phyloP scores from a whole-genome alignment of 2,113 vertebrate species.

The Smithornis capensis region DNA sequence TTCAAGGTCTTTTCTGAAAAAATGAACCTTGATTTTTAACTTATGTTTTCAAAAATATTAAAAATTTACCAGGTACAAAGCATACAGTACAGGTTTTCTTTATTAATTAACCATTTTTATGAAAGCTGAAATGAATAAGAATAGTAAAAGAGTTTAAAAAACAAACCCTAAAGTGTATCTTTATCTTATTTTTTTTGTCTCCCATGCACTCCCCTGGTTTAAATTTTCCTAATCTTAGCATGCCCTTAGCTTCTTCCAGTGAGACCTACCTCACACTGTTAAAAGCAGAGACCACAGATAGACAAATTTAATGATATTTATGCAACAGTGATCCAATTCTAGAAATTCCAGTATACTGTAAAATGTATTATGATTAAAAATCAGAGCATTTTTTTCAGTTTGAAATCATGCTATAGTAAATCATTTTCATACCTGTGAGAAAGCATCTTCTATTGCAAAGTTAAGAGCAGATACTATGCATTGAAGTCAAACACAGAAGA shows the following conservation, averaged over 20 bases:
- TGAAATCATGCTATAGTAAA: neutral
- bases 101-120: neutral
- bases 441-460: neutral
- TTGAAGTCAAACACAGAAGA: neutral
- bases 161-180: neutral
- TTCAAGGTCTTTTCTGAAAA: neutral
- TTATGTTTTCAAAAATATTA: neutral
- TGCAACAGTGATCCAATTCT: neutral
- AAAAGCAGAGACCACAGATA: neutral
- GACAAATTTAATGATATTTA: neutral
- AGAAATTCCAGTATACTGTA: neutral
- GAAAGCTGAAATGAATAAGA: neutral
- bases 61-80: neutral
- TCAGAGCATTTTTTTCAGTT: neutral
- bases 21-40: neutral
- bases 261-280: neutral
- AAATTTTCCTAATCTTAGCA: neutral
- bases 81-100: neutral
- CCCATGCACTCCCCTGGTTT: neutral
- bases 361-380: neutral
- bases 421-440: neutral
- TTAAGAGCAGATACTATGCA: neutral
- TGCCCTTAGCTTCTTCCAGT: neutral
- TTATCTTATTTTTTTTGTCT: neutral
- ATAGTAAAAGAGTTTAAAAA: neutral